Evolutionary conservation across 2,888 invertebrate genomes (phyloP), one percentile per base, ranked within the genome.

Genomic region (Dynastes maya): DNA sequence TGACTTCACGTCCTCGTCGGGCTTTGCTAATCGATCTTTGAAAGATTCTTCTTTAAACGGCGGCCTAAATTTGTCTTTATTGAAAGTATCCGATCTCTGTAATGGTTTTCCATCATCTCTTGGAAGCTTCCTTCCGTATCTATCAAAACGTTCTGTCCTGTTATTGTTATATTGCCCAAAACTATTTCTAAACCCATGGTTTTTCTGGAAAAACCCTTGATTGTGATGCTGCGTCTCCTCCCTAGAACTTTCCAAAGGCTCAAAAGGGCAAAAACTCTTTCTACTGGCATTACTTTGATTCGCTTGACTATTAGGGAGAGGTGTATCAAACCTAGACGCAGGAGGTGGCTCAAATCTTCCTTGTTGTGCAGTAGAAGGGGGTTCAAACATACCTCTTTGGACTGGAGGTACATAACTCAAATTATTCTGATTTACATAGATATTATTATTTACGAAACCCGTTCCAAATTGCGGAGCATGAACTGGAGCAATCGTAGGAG

Each of bases 181-280:
- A 74, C 27, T 63, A 9, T n/a, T 49, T 5, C 72, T 16, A 13
- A 45, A 61, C 6, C 32, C 16, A 8, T 55, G 22, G 6, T 13
- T 27, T 32, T 55, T 29, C 71, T 61, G 9, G 58, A 16, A 51
- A 53, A 53, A 16, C 22, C 76, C 22, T 13, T 76, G 51, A 58
- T 32, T 40, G 13, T 71, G 61, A 53, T 58, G 45, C 3, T 6
- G 71, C 8, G 22, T 1, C 16, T 76, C 70, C 2, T 78, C 55
- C 13, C 40, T 65, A 22, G 32, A 67, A 11, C 32, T 65, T 4
- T 72, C 67, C 29, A 79, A 58, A 16, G 79, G 79, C n/a, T 79
- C 79, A 45, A 79, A 79, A 3, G 79, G 79, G 16, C 72, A 72
- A 40, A 79, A 79, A 37, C 16, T 79, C 51, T 79, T 79, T 45